Percentiles rank a stretch among this genome's conserved stretches.
Conservation (phyloP, 2,113 vertebrate species). For the Holacanthus passer region DNA sequence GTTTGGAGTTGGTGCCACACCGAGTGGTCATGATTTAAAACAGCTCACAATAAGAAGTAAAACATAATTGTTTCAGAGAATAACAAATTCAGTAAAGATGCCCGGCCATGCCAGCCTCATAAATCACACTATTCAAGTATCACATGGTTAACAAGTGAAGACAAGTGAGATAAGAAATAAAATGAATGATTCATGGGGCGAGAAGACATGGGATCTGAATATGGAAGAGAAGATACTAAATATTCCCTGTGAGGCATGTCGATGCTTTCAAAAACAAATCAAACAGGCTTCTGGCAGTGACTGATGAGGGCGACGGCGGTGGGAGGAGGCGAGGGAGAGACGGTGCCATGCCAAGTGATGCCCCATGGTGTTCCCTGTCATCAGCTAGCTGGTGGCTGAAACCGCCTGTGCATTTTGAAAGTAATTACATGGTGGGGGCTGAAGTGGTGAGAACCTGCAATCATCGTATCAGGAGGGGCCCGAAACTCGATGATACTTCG, state of each 20-base stretch:
- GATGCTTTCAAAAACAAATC: slow-evolving; percentile 54
- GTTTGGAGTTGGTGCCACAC: neutral
- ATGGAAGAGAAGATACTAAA: slow-evolving; percentile 31
- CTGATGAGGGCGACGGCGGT: slow-evolving; percentile 15
- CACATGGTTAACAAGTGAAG: slow-evolving; percentile 23
- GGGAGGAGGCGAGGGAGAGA: slow-evolving; percentile 17
- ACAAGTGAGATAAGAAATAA: slow-evolving; percentile 19
- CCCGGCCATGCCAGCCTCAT: neutral
- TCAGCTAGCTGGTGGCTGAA: slow-evolving; percentile 45
- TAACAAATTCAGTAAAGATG: slow-evolving; percentile 18
- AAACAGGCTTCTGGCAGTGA: slow-evolving; percentile 48
- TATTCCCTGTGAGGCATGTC: slow-evolving; percentile 40
- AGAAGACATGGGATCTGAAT: slow-evolving; percentile 33
- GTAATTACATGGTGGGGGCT: slow-evolving; percentile 55
- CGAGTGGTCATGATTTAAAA: neutral
- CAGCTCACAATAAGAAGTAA: neutral
- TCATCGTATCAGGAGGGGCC: slow-evolving; percentile 51
- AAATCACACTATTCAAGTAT: slow-evolving; percentile 29
- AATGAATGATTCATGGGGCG: slow-evolving; percentile 23
- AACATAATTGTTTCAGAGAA: neutral
- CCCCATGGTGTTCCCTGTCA: slow-evolving; percentile 38
- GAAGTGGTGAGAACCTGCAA: slow-evolving; percentile 59
- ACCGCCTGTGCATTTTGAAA: slow-evolving; percentile 33
- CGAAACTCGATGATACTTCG: slow-evolving; percentile 9
- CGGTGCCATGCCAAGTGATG: slow-evolving; percentile 27